Evolutionary conservation across 2,113 vertebrate genomes (phyloP).

Genomic region (Silurus glanis): DNA sequence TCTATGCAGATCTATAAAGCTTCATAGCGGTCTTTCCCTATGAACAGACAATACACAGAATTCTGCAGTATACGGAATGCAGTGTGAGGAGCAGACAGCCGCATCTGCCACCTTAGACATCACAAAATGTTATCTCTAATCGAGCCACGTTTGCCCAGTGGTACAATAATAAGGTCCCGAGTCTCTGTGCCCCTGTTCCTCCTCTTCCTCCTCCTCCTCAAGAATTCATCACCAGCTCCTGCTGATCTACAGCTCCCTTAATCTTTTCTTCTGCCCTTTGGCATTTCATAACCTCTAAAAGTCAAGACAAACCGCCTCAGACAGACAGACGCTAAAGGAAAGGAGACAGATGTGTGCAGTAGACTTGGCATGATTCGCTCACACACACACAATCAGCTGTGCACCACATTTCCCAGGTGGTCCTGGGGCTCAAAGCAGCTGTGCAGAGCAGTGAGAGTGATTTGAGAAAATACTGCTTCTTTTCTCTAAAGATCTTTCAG

Average conservation of each 20-base stretch:
- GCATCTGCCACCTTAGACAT: background rate
- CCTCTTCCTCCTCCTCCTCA: background rate
- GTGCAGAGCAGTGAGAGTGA: slow-evolving; percentile 23
- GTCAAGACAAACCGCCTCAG: slow-evolving; percentile 26
- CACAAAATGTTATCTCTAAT: slow-evolving; percentile 8
- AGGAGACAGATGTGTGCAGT: slow-evolving; percentile 28
- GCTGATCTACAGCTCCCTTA: slow-evolving; percentile 1
- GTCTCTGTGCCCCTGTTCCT: background rate
- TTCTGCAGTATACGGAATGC: background rate
- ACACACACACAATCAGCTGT: background rate
- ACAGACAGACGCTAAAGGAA: slow-evolving; percentile 35
- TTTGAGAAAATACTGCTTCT: background rate
- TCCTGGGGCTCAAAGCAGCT: slow-evolving; percentile 28
- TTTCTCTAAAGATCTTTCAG: background rate
- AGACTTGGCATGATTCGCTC: background rate
- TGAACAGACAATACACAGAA: background rate
- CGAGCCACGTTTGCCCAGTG: background rate
- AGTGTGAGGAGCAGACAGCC: too few species aligned
- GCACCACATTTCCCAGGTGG: slow-evolving; percentile 41
- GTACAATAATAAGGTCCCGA: background rate
- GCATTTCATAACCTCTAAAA: slow-evolving; percentile 28
- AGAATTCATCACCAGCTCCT: background rate
- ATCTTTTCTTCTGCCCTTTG: slow-evolving; percentile 25
- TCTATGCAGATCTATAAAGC: background rate
- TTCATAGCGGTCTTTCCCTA: background rate